phyloP scores from a whole-genome alignment of 2,888 invertebrate species.

The Junonia oenone region DNA sequence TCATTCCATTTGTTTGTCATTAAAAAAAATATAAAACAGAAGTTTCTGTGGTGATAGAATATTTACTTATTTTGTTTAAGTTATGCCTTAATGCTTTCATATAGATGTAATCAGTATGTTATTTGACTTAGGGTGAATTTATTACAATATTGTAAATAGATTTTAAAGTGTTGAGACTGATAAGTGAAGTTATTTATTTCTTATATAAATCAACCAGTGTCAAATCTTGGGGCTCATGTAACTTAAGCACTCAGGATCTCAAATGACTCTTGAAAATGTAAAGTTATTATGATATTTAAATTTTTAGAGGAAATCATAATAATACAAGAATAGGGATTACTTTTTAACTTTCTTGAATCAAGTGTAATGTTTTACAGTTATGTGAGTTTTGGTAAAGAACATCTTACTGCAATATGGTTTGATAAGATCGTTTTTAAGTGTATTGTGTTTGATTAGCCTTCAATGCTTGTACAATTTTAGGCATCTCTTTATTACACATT shows the following conservation, averaged over 20 bases:
- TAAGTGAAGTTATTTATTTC: conserved; percentile 76
- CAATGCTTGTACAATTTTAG: conserved; percentile 9
- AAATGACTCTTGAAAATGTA: conserved; percentile 44
- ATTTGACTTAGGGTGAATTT: conserved; percentile 58
- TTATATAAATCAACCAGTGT: conserved; percentile 73
- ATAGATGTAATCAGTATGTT: conserved; percentile 27
- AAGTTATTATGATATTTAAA: conserved; percentile 29
- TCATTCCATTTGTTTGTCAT: conserved; percentile 48
- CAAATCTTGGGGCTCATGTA: conserved; percentile 53
- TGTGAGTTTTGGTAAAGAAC: conserved; percentile 27
- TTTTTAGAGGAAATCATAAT: conserved; percentile 3
- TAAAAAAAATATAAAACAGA: conserved; percentile 18
- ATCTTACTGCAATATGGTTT: conserved; percentile 8
- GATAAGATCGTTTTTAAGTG: neutral
- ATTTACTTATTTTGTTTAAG: conserved; percentile 35
- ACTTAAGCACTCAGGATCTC: conserved; percentile 54
- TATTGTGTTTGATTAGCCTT: neutral
- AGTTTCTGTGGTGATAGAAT: conserved; percentile 27
- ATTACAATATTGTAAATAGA: conserved; percentile 71
- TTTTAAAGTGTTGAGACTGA: conserved; percentile 76
- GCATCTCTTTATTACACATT: conserved; percentile 7
- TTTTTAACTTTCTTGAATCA: conserved; percentile 19
- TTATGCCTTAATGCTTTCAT: conserved; percentile 36
- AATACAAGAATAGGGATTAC: conserved; percentile 12
- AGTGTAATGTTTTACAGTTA: conserved; percentile 12